phyloP scores from a whole-genome alignment of 2,113 vertebrate genomes.

The Mustelus asterias region DNA sequence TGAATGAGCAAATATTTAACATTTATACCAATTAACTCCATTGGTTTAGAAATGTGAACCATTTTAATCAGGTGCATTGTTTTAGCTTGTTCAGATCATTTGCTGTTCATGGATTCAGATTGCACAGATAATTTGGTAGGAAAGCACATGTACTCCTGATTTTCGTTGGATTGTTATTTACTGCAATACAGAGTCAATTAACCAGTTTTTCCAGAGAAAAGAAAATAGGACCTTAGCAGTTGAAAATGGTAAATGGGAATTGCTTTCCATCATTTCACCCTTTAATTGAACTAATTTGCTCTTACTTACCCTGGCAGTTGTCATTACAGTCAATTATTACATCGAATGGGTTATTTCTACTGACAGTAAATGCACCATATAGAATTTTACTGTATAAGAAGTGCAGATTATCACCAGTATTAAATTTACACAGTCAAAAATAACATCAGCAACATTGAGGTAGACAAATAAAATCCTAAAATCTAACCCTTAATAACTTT shows the following conservation, averaged over 20 bases:
- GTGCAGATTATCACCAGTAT: not conserved
- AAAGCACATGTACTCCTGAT: not conserved
- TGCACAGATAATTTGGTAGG: not conserved
- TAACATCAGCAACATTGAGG: not conserved
- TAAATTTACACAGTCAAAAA: not conserved
- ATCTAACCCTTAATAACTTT: not conserved
- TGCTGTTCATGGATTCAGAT: not conserved
- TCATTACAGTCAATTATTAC: not conserved
- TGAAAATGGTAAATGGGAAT: constrained; percentile 19
- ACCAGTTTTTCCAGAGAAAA: not conserved
- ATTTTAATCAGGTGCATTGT: not conserved
- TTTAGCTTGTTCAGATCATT: not conserved
- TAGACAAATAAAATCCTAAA: not conserved
- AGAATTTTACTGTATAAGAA: constrained; percentile 4
- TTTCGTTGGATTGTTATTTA: not conserved
- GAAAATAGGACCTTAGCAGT: not conserved
- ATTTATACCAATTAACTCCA: not conserved
- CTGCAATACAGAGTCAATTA: not conserved
- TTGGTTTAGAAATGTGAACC: not conserved
- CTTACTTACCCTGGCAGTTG: not conserved
- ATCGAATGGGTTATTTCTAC: not conserved
- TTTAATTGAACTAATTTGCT: constrained; percentile 12
- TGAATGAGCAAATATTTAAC: not conserved
- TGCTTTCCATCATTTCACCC: constrained; percentile 26
- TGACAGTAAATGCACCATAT: not conserved